phyloP scores from a whole-genome alignment of 1,140 invertebrate species.

The Aporrectodea caliginosa region DNA sequence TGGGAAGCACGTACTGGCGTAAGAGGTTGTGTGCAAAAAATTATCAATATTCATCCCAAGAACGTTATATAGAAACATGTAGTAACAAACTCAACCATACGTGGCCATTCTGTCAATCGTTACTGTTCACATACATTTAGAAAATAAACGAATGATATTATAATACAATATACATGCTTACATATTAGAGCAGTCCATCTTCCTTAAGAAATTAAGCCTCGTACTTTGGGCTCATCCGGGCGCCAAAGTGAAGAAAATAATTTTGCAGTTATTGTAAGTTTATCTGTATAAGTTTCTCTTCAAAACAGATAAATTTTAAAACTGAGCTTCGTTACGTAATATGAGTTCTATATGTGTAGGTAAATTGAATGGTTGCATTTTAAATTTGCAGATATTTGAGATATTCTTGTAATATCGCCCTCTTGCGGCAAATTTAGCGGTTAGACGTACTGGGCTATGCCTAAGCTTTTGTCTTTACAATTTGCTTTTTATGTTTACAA shows the following conservation, averaged over 20 bases:
- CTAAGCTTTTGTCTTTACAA: background rate
- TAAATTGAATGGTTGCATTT: background rate
- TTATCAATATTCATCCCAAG: no score
- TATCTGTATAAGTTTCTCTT: no score
- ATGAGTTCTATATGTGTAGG: background rate
- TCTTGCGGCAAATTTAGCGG: background rate
- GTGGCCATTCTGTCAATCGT: no score
- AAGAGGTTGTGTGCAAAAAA: no score
- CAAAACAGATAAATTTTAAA: background rate
- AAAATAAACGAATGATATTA: no score
- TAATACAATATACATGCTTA: no score
- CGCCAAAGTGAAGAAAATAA: background rate
- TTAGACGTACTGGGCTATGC: background rate
- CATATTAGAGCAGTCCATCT: no score
- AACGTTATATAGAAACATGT: no score
- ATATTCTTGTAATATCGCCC: background rate
- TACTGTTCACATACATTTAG: no score
- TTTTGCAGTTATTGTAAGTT: background rate
- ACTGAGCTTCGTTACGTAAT: background rate
- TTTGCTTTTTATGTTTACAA: background rate
- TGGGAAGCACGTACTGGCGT: no score
- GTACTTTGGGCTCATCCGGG: slow-evolving; percentile 1
- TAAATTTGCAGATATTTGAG: background rate
- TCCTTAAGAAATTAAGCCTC: no score
- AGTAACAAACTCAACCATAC: no score